Evolutionary conservation across 2,113 vertebrate genomes (phyloP), one percentile per base, ranked within the genome.

Genomic region (Callospermophilus lateralis): DNA sequence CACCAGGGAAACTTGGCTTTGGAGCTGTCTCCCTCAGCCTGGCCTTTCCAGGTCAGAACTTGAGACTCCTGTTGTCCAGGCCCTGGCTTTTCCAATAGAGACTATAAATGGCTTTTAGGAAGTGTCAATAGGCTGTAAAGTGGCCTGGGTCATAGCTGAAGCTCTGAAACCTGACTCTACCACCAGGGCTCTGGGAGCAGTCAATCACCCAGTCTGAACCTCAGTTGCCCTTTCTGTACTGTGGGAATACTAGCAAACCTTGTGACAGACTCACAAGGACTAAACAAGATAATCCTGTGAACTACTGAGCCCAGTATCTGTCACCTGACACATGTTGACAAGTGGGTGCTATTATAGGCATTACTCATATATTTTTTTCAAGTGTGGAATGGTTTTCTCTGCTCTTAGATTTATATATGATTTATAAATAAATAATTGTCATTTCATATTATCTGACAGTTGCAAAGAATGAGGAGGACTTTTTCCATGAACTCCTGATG

Each of bases 161-260:
- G 10, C 73, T 90, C 32, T 67, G 77, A 79, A 74, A 89, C 74
- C 87, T 83, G n/a, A 89, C 45, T 96, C 51, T 89, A 10, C 19
- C 22, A 39, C 4, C 4, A 74, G 55, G 32, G 7, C 32, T 86
- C 77, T 70, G 58, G 53, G 37, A 72, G 3, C 26, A 87, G 22
- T 84, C 20, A 61, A 15, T 67, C 67, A 77, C 30, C 20, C 37
- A 51, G 32, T n/a, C 26, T 6, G 3, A 88, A 42, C 12, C 81
- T 73, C 63, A 84, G 30, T 63, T 84, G 39, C 28, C 16, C 30
- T 37, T 34, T 32, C 6, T 55, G 55, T 79, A 84, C 45, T 51
- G 76, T 51, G 42, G 45, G 28, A 80, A n/a, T 48, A n/a, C 92
- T 72, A 42, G 26, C 81, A 78, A 53, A 24, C 48, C 70, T 84